These are phyloP conservation scores for Euthynnus affinis DNA, from an alignment of 2,797 vertebrate species.

Conservation along the genomic window DNA sequence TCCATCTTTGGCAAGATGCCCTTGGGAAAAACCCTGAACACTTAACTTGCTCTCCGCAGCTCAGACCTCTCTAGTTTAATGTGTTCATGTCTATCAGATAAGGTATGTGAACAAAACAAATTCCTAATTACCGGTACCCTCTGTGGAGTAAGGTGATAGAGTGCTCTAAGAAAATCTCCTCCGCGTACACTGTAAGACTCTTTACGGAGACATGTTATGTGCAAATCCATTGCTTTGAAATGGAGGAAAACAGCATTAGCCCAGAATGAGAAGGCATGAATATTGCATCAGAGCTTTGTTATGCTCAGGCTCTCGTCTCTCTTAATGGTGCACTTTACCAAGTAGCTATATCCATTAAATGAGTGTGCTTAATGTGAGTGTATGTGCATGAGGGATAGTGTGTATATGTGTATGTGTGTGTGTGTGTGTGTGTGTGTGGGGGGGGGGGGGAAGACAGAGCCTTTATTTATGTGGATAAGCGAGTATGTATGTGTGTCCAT, in stretches of 20 bases:
- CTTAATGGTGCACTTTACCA: conserved; percentile 93
- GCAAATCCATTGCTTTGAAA: conserved; percentile 77
- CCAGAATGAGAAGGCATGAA: conserved; percentile 89
- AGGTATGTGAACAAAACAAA: conserved; percentile 61
- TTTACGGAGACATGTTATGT: conserved; percentile 69
- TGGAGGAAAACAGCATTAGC: conserved; percentile 82
- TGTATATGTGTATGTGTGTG: conserved; percentile 22
- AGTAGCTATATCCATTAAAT: conserved; percentile 86
- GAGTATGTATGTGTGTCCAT: conserved; percentile 28
- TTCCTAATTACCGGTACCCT: conserved; percentile 54
- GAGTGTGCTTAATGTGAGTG: conserved; percentile 70
- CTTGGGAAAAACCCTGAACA: conserved; percentile 41
- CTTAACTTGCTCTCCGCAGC: conserved; percentile 26
- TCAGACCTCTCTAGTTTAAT: conserved; percentile 57
- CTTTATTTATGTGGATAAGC: conserved; percentile 62
- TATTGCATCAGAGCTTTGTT: conserved; percentile 92
- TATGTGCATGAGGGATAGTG: conserved; percentile 38
- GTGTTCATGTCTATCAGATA: conserved; percentile 49
- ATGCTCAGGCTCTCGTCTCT: conserved; percentile 87
- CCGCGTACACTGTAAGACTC: conserved; percentile 59
- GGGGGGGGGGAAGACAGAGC: not conserved
- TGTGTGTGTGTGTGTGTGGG: not conserved
- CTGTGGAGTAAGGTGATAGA: conserved; percentile 59
- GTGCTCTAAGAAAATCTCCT: conserved; percentile 49
- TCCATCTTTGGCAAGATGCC: conserved; percentile 22